Percentiles rank a stretch among this genome's conserved stretches.
phyloP scores from a whole-genome alignment of 2,888 invertebrate genomes.

The Nomada fucata region DNA sequence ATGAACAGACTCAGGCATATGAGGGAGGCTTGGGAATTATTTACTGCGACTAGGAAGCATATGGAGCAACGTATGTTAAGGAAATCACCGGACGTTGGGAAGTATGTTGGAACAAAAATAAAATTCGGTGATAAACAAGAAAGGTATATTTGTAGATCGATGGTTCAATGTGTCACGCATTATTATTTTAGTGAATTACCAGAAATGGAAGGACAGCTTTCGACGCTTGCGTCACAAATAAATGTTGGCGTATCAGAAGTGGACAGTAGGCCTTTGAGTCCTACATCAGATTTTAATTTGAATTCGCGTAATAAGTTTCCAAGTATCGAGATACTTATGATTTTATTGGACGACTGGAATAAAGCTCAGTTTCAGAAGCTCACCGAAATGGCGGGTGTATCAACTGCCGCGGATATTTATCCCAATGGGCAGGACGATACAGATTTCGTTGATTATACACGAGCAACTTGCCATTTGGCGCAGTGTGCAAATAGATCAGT shows the following conservation, averaged over 20 bases:
- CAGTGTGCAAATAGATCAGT: constrained; percentile 59
- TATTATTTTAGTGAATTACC: constrained; percentile 65
- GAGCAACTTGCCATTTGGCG: constrained; percentile 51
- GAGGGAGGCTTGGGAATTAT: constrained; percentile 76
- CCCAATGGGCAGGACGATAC: constrained; percentile 62
- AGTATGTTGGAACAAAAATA: constrained; percentile 36
- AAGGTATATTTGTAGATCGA: background rate
- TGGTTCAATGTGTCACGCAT: background rate
- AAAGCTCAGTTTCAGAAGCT: constrained; percentile 76
- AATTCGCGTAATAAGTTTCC: constrained; percentile 68
- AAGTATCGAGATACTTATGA: constrained; percentile 73
- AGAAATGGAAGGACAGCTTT: constrained; percentile 70
- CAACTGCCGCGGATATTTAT: constrained; percentile 67
- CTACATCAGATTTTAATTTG: constrained; percentile 64
- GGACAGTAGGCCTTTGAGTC: constrained; percentile 67
- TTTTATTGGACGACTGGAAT: constrained; percentile 76
- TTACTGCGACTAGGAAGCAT: constrained; percentile 70
- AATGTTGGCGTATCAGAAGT: constrained; percentile 50
- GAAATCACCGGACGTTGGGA: constrained; percentile 63
- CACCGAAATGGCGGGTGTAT: constrained; percentile 73
- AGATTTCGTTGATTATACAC: constrained; percentile 54
- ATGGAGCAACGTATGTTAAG: constrained; percentile 66
- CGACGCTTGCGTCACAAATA: constrained; percentile 58
- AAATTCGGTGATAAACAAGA: background rate
- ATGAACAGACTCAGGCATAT: constrained; percentile 76